These are phyloP conservation scores for Helleia helle DNA, from an alignment of 2,888 invertebrate genomes.

Conservation along the genomic window DNA sequence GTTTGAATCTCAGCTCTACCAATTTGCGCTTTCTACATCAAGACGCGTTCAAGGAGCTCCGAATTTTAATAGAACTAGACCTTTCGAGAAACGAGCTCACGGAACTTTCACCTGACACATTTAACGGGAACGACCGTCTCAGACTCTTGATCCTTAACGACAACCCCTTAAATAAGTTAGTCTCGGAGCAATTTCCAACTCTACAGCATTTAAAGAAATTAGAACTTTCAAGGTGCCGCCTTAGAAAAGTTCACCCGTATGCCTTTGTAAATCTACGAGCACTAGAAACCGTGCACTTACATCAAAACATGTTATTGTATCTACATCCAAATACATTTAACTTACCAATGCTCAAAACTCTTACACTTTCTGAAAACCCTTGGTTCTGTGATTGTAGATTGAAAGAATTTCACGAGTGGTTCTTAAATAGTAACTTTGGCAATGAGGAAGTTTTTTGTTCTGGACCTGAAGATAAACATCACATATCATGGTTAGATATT, in stretches of 20 bases:
- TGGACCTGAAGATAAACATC: slow-evolving; percentile 78
- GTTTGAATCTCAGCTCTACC: slow-evolving; percentile 84
- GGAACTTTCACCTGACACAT: slow-evolving; percentile 84
- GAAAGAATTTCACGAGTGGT: slow-evolving; percentile 87
- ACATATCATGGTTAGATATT: slow-evolving; percentile 83
- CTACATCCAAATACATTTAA: slow-evolving; percentile 70
- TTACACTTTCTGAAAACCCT: slow-evolving; percentile 87
- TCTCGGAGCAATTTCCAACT: slow-evolving; percentile 85
- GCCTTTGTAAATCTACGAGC: slow-evolving; percentile 83
- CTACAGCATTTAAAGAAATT: slow-evolving; percentile 85
- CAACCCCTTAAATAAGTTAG: slow-evolving; percentile 83
- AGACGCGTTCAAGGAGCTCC: slow-evolving; percentile 87
- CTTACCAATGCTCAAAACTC: slow-evolving; percentile 78
- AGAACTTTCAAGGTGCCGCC: slow-evolving; percentile 85
- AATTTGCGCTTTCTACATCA: slow-evolving; percentile 82
- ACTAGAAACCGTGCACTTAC: slow-evolving; percentile 87
- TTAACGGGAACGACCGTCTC: slow-evolving; percentile 86
- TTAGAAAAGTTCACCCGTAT: slow-evolving; percentile 81
- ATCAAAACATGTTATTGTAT: slow-evolving; percentile 83
- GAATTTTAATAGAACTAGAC: slow-evolving; percentile 89
- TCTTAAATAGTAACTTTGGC: slow-evolving; percentile 83
- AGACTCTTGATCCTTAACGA: slow-evolving; percentile 84
- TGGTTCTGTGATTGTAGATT: slow-evolving; percentile 93
- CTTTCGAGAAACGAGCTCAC: slow-evolving; percentile 86
- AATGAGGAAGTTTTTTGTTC: slow-evolving; percentile 82